These are phyloP conservation scores for Cygnus atratus DNA, from an alignment of 2,113 vertebrate genomes.

Conservation along the genomic window DNA sequence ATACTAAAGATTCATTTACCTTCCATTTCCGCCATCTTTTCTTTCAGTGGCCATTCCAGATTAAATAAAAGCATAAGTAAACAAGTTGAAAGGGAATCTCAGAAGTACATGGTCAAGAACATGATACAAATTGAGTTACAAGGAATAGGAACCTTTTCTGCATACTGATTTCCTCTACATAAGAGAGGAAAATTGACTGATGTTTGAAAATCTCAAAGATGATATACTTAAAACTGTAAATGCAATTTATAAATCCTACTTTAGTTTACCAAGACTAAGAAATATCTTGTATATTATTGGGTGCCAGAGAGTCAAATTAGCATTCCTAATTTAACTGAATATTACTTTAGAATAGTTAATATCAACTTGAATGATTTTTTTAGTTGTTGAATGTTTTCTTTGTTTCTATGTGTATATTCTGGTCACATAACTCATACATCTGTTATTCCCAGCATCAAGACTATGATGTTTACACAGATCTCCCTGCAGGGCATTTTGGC, in stretches of 20 bases:
- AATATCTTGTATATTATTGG: neutral
- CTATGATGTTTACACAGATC: conserved; percentile 32
- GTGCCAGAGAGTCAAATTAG: neutral
- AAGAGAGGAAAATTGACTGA: neutral
- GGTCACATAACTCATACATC: conserved; percentile 26
- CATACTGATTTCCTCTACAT: neutral
- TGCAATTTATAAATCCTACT: neutral
- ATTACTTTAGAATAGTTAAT: neutral
- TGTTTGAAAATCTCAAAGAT: neutral
- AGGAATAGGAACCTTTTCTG: neutral
- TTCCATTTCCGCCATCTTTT: neutral
- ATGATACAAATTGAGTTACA: neutral
- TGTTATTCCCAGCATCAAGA: neutral
- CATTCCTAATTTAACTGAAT: neutral
- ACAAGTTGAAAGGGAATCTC: neutral
- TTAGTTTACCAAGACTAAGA: neutral
- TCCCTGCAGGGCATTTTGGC: conserved; percentile 46
- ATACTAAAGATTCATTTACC: neutral
- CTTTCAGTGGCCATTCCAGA: neutral
- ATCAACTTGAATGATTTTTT: neutral
- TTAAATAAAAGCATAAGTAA: neutral
- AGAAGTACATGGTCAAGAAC: neutral
- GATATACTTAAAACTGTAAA: neutral
- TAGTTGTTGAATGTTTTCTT: neutral
- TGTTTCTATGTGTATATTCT: neutral